Conservation (phyloP, 1,140 invertebrate species). For the Hestina assimilis region DNA sequence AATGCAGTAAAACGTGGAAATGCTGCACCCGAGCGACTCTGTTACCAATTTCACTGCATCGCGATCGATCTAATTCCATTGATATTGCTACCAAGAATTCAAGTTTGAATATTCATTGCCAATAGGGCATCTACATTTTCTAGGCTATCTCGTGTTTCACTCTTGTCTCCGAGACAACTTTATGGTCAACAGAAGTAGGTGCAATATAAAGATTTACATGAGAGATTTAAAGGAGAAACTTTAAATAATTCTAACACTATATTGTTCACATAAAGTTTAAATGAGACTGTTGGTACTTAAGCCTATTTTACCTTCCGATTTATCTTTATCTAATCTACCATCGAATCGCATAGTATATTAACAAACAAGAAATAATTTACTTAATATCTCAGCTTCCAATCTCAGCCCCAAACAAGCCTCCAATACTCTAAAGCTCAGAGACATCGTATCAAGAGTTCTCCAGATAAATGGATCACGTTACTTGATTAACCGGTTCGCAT, state of each 20-base stretch:
- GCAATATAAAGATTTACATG: constrained; percentile 19
- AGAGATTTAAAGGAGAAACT: neutral
- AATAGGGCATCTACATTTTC: constrained; percentile 28
- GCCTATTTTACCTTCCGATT: neutral
- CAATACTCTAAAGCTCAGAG: constrained; percentile 68
- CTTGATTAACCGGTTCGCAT: constrained; percentile 74
- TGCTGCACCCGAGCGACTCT: constrained; percentile 36
- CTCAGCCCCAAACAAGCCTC: constrained; percentile 54
- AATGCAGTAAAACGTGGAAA: constrained; percentile 59
- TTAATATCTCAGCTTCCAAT: constrained; percentile 37
- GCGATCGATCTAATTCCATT: constrained; percentile 57
- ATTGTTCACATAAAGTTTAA: neutral
- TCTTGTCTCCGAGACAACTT: constrained; percentile 25
- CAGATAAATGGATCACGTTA: constrained; percentile 76
- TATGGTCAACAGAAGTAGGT: constrained; percentile 24
- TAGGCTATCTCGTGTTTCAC: constrained; percentile 24
- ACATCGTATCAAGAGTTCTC: constrained; percentile 71
- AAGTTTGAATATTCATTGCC: constrained; percentile 44
- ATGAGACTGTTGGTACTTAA: neutral
- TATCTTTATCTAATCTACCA: neutral
- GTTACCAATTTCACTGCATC: constrained; percentile 61
- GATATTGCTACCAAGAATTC: constrained; percentile 38
- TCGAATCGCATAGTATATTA: constrained; percentile 7
- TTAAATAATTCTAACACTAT: neutral
- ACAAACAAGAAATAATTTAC: constrained; percentile 22